Evolutionary conservation across 2,113 vertebrate genomes (phyloP), one percentile per base, ranked within the genome.

Genomic region (Piaya cayana): DNA sequence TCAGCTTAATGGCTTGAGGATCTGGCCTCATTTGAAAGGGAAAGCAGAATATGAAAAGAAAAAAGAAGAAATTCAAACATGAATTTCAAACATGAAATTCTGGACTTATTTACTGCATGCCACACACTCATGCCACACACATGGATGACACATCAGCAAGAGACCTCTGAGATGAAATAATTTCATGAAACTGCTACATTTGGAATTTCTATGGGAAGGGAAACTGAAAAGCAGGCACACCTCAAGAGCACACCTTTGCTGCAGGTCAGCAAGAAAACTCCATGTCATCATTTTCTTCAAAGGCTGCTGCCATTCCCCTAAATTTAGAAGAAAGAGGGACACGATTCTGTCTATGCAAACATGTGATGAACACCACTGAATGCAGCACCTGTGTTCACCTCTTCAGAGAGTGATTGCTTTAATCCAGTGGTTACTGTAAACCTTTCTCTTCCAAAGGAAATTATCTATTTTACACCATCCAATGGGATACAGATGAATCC

Each of bases 11-110:
- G 87, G 74, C 92, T 94, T 55, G 71, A 86, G 91, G 84, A 95
- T 63, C 87, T 95, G 89, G 89, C 91, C 76, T 85, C 71, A 15
- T 86, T 93, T 95, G 88, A 93, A 94, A 96, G 89, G 74, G 88
- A 93, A 91, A 81, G 59, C 59, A 86, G 63, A 88, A 71, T 62
- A 64, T 52, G 45, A 81, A 75, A 86, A 81, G 56, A 58, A 59
- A 63, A 34, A 58, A 26, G 8, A 43, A 36, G 11, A 39, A 26
- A 82, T 53, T 70, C 15, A 67, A 86, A 18, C 32, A n/a, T 42
- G 34, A 60, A 89, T 70, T 47, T 79, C 5, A 1, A 74, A 53
- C 58, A 65, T 29, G 6, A 30, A 67, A 88, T 88, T 88, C 82
- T 88, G 69, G 62, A 23, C 58, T 65, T 64, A 86, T 86, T 64